Base-by-base conservation (phyloP, 2,888 invertebrate species). In the Agrochola macilenta region DNA sequence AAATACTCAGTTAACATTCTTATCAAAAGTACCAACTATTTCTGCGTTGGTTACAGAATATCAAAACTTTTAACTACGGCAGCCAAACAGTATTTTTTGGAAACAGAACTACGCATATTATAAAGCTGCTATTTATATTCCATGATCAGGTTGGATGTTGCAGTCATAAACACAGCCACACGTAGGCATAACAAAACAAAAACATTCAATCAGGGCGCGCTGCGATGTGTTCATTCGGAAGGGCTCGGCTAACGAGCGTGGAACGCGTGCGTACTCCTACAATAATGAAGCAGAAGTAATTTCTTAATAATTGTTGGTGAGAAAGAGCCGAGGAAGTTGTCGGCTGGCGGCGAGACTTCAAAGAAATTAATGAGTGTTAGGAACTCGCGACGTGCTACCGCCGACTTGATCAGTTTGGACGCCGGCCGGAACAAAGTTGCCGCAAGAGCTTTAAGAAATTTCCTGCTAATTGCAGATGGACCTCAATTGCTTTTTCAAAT, bases 351-450 rank as follows among this genome's bases (percentile, higher is more conserved):
- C 92, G 93, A 93, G 94, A 94, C 94, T 95, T 95, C 95, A 95
- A 95, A 96, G 95, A 96, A 95, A 96, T 96, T 96, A 96, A 96
- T 96, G 96, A 96, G 95, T 95, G 95, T 96, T 96, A 94, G 94
- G 91, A 96, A 96, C 94, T 96, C 92, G 91, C 92, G 94, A 96
- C 96, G 96, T 96, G 96, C 95, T 92, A 90, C 92, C 91, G 88
- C 92, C 92, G 90, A 93, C 93, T 94, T 93, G 94, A 96, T 96
- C 97, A 97, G 96, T 97, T 96, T 95, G 96, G 96, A 93, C 92
- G 96, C 90, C 93, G 96, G 94, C 96, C 95, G 96, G 96, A 97
- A 96, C 96, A 95, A 97, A 95, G 92, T 95, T 94, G 87, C 89
- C 87, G 83, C 81, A 89, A 91, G 91, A 93, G 94, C 94, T 93